Percentiles rank a stretch among this genome's conserved stretches.
Conservation (phyloP, 2,888 invertebrate species). For the Hesperia comma region DNA sequence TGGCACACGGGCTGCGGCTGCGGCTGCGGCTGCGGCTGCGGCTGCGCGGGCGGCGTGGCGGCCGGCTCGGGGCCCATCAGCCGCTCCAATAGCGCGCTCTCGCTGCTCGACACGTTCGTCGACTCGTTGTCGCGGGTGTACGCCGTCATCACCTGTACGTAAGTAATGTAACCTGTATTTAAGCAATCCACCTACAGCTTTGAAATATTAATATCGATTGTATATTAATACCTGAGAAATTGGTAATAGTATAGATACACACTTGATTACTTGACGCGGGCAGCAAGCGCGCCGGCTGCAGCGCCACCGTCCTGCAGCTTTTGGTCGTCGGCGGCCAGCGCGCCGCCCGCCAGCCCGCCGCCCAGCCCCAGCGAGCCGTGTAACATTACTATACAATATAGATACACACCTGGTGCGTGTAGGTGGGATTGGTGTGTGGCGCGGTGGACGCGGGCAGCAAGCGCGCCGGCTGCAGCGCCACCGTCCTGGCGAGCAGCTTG, state of each 20-base stretch:
- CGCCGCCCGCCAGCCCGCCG: constrained; percentile 68
- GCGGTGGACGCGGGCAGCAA: constrained; percentile 64
- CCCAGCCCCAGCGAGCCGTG: constrained; percentile 82
- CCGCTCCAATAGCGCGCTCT: constrained; percentile 73
- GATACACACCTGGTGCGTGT: constrained; percentile 71
- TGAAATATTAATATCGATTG: too few species aligned
- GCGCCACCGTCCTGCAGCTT: constrained; percentile 81
- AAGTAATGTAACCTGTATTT: not conserved
- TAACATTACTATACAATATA: too few species aligned
- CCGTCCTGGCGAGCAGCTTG: constrained; percentile 80
- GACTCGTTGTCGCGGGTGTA: constrained; percentile 70
- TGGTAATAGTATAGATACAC: too few species aligned
- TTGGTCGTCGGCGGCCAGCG: constrained; percentile 64
- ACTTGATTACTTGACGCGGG: constrained; percentile 73
- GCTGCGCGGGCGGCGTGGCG: constrained; percentile 50
- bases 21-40: constrained; percentile 45
- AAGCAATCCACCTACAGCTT: too few species aligned
- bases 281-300: constrained; percentile 75
- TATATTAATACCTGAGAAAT: too few species aligned
- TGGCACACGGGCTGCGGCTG: constrained; percentile 68
- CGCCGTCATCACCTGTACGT: constrained; percentile 66
- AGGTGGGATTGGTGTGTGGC: constrained; percentile 67
- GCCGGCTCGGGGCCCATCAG: constrained; percentile 67
- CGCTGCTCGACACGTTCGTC: constrained; percentile 75
- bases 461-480: constrained; percentile 81